Evolutionary conservation across 1,140 invertebrate genomes (phyloP), one percentile per base, ranked within the genome.

Genomic region (Ectropis grisescens): DNA sequence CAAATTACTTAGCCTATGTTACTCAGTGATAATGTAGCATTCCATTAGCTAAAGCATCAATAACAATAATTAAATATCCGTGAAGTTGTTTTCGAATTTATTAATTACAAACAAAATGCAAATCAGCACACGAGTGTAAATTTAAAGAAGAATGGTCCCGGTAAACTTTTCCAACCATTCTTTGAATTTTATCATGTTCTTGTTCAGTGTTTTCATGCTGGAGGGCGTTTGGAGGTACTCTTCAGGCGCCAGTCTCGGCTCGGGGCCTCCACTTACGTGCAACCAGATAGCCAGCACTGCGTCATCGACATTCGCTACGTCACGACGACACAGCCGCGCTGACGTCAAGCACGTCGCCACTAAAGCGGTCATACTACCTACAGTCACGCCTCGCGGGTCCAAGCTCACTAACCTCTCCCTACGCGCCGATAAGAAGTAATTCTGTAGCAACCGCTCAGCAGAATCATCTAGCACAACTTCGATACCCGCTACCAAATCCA

Each of bases 281-380:
- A 81, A 44, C 72, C 72, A 81, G 32, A 81, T 70, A 11, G 72
- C 64, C 24, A 79, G 70, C 13, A 79, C 46, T 11, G 71, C 72
- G 27, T 81, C 76, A 27, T 74, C 53, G 2, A 52, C 40, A 33
- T 59, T 67, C 9, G 71, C 50, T 1, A 61, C 39, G 2, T 37
- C 16, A 10, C 72, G 45, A n/a, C 64, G 55, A 45, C 76, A 81
- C 0, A 81, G 43, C 29, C 60, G 57, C 1, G 76, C 72, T 22
- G 61, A 67, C 3, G 50, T 76, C 1, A 64, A 19, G 37, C 67
- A 68, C 7, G 45, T 41, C 2, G 53, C 25, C 14, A 78, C 46
- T 6, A 81, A 34, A 6, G 61, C 52, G 3, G 33, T 46, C 48
- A 81, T 70, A 38, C 55, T 66, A 0, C 62, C 56, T 3, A 59